Percentiles rank a stretch among this genome's conserved stretches.
Evolutionary conservation across 2,113 vertebrate species (phyloP).

Genomic region (Bettongia penicillata): DNA sequence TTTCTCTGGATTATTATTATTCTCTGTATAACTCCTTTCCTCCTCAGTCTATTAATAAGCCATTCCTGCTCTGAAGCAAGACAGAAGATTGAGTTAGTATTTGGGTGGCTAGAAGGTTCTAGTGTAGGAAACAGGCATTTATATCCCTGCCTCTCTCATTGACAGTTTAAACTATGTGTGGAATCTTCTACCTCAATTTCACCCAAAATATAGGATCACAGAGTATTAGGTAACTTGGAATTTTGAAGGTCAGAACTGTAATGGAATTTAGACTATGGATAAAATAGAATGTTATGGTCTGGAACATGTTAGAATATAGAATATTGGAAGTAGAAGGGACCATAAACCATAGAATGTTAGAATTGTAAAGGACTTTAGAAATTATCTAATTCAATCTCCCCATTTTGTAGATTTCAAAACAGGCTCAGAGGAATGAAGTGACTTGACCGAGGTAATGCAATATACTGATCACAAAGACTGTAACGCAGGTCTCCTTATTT

Average conservation of each 20-base stretch:
- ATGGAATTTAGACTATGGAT: neutral
- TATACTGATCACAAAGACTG: neutral
- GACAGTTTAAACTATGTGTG: neutral
- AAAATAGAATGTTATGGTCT: neutral
- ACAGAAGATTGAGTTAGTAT: neutral
- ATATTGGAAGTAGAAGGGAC: neutral
- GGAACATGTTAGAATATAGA: neutral
- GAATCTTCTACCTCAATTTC: neutral
- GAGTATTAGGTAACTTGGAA: neutral
- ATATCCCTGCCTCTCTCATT: neutral
- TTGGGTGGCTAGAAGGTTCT: neutral
- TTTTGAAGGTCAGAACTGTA: neutral
- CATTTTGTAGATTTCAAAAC: neutral
- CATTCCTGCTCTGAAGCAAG: constrained; percentile 14
- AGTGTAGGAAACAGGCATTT: neutral
- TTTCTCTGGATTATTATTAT: neutral
- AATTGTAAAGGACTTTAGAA: neutral
- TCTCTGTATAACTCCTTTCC: neutral
- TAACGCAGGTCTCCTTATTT: neutral
- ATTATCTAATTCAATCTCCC: neutral
- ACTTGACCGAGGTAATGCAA: constrained; percentile 37
- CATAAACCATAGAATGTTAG: neutral
- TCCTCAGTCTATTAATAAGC: constrained; percentile 3
- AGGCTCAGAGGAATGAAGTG: neutral
- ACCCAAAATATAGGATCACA: neutral